Conservation (phyloP, 2,888 invertebrate genomes). For the Macaria notata region DNA sequence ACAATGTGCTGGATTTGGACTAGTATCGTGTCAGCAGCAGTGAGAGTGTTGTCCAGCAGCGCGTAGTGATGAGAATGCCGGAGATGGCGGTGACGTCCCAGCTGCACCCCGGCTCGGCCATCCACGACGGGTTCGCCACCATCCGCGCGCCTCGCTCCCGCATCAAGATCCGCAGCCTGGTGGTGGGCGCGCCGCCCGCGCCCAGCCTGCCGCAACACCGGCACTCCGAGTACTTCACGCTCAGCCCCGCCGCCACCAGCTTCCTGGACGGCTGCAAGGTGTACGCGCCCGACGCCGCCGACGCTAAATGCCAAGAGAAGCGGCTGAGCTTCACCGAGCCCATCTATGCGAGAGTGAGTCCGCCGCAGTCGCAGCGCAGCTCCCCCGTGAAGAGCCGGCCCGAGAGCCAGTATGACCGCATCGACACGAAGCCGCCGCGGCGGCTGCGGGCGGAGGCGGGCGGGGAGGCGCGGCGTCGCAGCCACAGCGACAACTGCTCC, state of each 20-base stretch:
- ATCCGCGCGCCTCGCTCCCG: conserved; percentile 85
- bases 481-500: conserved; percentile 78
- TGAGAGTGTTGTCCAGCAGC: no score
- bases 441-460: conserved; percentile 32
- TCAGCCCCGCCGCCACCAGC: conserved; percentile 42
- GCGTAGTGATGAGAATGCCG: conserved; percentile 26
- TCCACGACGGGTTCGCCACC: conserved; percentile 95
- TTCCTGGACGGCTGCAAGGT: conserved; percentile 70
- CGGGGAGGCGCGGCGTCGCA: conserved; percentile 60
- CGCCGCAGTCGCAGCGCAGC: conserved; percentile 63
- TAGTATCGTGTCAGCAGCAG: no score
- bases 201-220: conserved; percentile 70
- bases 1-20: no score
- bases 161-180: conserved; percentile 74
- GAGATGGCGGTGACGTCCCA: conserved; percentile 72
- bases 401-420: conserved; percentile 76
- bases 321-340: conserved; percentile 73
- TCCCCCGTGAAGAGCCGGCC: conserved; percentile 59
- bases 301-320: conserved; percentile 46
- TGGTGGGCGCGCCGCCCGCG: conserved; percentile 68
- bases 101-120: conserved; percentile 80
- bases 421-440: conserved; percentile 74
- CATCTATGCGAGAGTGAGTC: conserved; percentile 75
- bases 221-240: conserved; percentile 77
- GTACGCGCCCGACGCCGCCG: conserved; percentile 54